Base-by-base conservation (phyloP, 2,888 invertebrate genomes). In the Agrenia bidenticulata region DNA sequence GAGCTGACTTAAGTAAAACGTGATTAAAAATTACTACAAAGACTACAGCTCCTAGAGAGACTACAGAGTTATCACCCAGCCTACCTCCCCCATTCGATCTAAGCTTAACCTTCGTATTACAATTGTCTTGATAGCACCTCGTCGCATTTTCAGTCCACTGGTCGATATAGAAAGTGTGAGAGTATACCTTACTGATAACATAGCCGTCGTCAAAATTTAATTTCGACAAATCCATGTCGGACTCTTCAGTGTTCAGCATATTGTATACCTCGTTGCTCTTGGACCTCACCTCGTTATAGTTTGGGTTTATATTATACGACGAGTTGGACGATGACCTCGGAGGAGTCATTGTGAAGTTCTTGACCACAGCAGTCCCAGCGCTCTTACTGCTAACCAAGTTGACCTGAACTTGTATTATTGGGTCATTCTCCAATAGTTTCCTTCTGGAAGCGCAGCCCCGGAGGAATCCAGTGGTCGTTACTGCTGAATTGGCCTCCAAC, bases 401-500 rank as follows among this genome's bases (percentile, higher is more conserved):
- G n/a, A 61, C 66, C n/a, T 65, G 64, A 27, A 69, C 69, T 39
- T 70, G 66, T 19, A 73, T 63, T 15, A 72, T 75, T 27, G 72
- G 72, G 45, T 71, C 67, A 53, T 66, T 64, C 32, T 73, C 69
- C 13, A 61, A 26, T 4, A 75, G 61, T 39, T 66, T 72, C 37
- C 73, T 61, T 32, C 75, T 62, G 54, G 69, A 73, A 1, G 73
- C 75, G 66, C 75, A 75, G 9, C 73, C 75, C 11, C 73, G 67
- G 1, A 75, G 53, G 55, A 68, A 67, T 11, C 75, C 75, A n/a
- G 39, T 11, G 32, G 70, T 72, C 41, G 51, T 63, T 64, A 74
- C 66, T 13, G 37, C 41, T 13, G 60, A 53, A 1, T 57, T 39
- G 7, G 32, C 39, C 2, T 72, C 70, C 51, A 75, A 55, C 55